A percentile compares a stretch with the other conserved stretches of the same genome.
Conservation (phyloP, 2,888 invertebrate species). For the Alsophila aescularia region DNA sequence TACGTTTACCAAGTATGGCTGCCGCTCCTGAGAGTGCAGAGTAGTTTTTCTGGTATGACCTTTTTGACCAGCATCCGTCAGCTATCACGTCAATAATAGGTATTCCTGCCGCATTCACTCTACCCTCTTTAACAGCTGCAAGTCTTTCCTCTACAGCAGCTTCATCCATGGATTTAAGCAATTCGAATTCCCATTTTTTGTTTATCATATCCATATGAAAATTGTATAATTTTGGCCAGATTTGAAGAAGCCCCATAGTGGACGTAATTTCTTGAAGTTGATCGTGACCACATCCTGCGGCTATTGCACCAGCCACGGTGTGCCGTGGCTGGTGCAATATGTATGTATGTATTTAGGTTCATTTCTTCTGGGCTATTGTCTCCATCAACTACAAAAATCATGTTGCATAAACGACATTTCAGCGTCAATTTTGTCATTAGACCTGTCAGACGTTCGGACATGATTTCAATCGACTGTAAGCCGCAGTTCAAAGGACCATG, state of each 20-base stretch:
- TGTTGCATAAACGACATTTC: neutral
- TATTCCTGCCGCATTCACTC: constrained; percentile 22
- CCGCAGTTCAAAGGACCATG: neutral
- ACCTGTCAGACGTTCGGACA: neutral
- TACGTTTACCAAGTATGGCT: constrained; percentile 31
- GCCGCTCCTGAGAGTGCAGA: constrained; percentile 36
- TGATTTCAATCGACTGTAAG: neutral
- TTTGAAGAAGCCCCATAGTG: too few relatives aligned
- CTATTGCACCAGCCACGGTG: too few relatives aligned
- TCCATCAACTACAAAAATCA: neutral
- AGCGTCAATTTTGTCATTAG: neutral
- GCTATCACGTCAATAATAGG: constrained; percentile 31
- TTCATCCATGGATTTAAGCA: too few relatives aligned
- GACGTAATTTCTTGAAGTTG: too few relatives aligned
- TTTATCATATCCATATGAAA: too few relatives aligned
- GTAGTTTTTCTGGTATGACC: constrained; percentile 37
- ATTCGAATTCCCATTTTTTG: too few relatives aligned
- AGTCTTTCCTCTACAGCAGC: constrained; percentile 30
- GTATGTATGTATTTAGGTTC: too few relatives aligned
- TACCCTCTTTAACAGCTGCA: constrained; percentile 19
- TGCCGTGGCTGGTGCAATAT: too few relatives aligned
- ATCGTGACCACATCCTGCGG: too few relatives aligned
- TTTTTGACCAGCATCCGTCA: constrained; percentile 36
- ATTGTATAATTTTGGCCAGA: too few relatives aligned
- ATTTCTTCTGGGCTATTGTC: too few relatives aligned